Evolutionary conservation across 2,113 vertebrate genomes (phyloP).

Genomic region (Rhadina sibilatrix): DNA sequence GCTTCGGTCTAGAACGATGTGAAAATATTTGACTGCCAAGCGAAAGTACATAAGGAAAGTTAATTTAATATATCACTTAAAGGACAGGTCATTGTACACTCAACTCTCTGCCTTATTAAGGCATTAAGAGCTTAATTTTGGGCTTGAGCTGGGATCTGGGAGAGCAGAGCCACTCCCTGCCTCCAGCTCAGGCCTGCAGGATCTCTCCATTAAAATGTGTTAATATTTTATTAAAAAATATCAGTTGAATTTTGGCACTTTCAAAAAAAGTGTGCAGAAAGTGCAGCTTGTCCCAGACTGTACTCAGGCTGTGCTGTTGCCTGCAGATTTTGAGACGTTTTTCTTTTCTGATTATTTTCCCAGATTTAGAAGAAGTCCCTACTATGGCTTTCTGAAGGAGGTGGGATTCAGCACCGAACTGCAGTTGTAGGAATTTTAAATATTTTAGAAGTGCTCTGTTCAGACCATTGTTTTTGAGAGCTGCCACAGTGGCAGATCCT

Average conservation of each 20-base stretch:
- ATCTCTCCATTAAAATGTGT: neutral
- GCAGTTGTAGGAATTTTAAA: conserved; percentile 16
- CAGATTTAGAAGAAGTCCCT: neutral
- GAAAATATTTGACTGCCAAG: neutral
- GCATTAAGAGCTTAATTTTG: neutral
- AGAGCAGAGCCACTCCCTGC: neutral
- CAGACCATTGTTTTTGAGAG: conserved; percentile 59
- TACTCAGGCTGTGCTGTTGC: neutral
- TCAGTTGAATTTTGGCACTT: neutral
- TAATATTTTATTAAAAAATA: neutral
- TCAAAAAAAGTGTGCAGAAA: neutral
- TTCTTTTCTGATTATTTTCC: neutral
- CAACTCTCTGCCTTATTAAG: neutral
- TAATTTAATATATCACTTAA: conserved; percentile 1
- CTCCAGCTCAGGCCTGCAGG: neutral
- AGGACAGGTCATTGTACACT: neutral
- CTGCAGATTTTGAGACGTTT: neutral
- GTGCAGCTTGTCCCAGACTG: neutral
- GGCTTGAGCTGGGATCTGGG: neutral
- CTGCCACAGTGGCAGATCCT: conserved; percentile 50
- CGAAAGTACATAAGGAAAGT: neutral
- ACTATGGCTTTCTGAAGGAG: conserved; percentile 1
- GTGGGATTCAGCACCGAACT: neutral
- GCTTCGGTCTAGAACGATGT: neutral
- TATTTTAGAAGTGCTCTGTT: neutral